Evolutionary conservation across 2,113 vertebrate species (phyloP).

Genomic region (Tor tambroides): DNA sequence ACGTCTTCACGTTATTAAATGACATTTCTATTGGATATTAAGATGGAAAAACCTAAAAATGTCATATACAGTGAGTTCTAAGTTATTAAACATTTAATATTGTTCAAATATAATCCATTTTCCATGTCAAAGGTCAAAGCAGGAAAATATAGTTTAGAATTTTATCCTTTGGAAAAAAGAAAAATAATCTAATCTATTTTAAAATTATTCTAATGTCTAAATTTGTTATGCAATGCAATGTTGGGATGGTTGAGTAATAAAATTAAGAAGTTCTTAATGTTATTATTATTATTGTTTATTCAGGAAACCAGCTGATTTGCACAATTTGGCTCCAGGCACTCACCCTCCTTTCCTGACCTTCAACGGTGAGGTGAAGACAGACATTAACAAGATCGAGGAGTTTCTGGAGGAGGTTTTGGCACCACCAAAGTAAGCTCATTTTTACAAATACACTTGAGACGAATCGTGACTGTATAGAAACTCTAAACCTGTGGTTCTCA

Average conservation of each 20-base stretch:
- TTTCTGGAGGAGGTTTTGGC: constrained; percentile 91
- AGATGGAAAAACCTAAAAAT: not conserved
- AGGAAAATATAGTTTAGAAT: not conserved
- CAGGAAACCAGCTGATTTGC: constrained; percentile 95
- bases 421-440: constrained; percentile 86
- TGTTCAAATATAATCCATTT: not conserved
- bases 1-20: not conserved
- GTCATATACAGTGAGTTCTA: not conserved
- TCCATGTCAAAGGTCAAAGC: not conserved
- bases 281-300: constrained; percentile 12
- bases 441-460: constrained; percentile 26
- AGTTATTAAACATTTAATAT: not conserved
- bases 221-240: not conserved
- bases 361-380: constrained; percentile 96
- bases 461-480: constrained; percentile 1
- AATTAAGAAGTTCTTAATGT: not conserved
- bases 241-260: not conserved
- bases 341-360: constrained; percentile 97
- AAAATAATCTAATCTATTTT: not conserved
- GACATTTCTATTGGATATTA: not conserved
- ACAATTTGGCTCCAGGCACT: constrained; percentile 95
- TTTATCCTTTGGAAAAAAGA: not conserved
- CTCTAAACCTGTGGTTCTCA: constrained; percentile 3
- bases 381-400: constrained; percentile 98
- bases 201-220: not conserved